phyloP scores from a whole-genome alignment of 2,797 vertebrate species.

The Peromyscus eremicus region DNA sequence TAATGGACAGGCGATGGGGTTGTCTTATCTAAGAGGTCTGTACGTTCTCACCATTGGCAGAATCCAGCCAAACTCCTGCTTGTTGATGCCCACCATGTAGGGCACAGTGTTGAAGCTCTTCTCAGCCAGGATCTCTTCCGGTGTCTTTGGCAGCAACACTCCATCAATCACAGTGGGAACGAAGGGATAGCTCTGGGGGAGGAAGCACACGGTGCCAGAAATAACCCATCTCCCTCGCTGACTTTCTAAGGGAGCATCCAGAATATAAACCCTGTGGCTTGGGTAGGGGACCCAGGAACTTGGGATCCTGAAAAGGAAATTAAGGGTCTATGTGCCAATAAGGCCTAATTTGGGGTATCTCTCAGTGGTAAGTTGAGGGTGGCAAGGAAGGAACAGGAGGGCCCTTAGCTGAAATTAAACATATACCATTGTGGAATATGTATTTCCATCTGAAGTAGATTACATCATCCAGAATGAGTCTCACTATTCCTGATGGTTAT shows the following conservation, averaged over 20 bases:
- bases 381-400: neutral
- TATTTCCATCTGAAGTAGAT: neutral
- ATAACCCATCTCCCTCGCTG: no score
- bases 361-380: neutral
- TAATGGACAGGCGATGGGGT: rapidly evolving
- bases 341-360: no score
- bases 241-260: neutral
- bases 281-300: neutral
- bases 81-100: neutral
- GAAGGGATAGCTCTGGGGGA: neutral
- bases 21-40: neutral
- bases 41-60: conserved; percentile 4
- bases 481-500: neutral
- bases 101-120: neutral
- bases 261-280: neutral
- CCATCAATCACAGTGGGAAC: conserved; percentile 16
- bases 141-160: conserved; percentile 1
- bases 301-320: neutral
- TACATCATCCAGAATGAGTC: neutral
- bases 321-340: neutral
- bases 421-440: neutral
- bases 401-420: neutral
- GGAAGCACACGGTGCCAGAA: neutral
- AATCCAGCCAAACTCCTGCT: conserved; percentile 25
- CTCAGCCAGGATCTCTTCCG: neutral